Conservation (phyloP, 35 echinoderm and acorn worm species). For the Ophioderma brevispina region DNA sequence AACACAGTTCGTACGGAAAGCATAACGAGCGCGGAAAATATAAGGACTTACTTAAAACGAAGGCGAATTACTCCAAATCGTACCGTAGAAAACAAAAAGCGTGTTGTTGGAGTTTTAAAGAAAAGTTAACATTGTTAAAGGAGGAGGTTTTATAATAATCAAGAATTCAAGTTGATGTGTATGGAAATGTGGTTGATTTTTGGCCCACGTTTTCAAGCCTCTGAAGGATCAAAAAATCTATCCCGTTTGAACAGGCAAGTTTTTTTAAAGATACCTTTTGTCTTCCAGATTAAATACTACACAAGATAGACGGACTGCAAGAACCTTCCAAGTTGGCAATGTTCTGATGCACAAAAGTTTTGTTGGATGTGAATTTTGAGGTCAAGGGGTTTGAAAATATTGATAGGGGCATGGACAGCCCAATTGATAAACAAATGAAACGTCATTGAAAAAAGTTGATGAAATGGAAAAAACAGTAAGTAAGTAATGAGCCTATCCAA, state of each 20-base stretch:
- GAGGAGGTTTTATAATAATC: not conserved
- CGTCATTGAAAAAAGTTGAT: not conserved
- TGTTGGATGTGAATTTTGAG: not conserved
- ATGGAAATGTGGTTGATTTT: not conserved
- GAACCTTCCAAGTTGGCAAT: not conserved
- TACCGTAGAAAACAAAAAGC: not conserved
- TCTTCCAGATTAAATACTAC: not conserved
- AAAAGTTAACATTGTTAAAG: not conserved
- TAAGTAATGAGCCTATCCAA: not conserved
- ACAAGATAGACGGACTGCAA: not conserved
- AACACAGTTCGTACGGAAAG: not conserved
- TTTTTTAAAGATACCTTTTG: not conserved
- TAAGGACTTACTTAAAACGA: too few species aligned
- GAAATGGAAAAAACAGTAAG: too few species aligned
- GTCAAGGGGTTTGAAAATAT: not conserved
- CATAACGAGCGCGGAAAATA: not conserved
- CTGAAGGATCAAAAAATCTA: not conserved
- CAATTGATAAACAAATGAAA: not conserved
- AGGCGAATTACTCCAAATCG: not conserved
- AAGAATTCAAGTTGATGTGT: not conserved
- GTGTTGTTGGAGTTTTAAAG: not conserved
- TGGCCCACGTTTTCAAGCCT: not conserved
- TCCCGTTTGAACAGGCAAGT: not conserved
- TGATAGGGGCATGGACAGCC: slow-evolving; percentile 11
- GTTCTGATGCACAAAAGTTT: not conserved